A percentile compares a stretch with the other conserved stretches of the same genome.
phyloP scores from a whole-genome alignment of 2,888 invertebrate genomes.

The Acanthosepion pharaonis region DNA sequence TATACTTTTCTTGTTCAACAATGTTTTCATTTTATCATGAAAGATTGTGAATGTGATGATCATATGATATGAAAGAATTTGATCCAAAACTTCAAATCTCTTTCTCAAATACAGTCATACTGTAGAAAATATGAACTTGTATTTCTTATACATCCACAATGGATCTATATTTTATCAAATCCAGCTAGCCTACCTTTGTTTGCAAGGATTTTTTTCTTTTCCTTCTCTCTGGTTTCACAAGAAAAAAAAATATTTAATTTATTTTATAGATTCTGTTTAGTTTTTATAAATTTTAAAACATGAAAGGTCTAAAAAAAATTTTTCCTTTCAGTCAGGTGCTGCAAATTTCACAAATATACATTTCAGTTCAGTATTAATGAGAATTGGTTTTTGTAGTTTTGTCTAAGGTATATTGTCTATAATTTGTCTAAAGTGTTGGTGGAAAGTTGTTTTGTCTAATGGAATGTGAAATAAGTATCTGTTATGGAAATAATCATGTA shows the following conservation, averaged over 20 bases:
- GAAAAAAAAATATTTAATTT: neutral
- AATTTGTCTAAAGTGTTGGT: neutral
- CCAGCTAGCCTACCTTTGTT: too few relatives aligned
- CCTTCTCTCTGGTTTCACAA: too few relatives aligned
- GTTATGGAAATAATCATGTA: neutral
- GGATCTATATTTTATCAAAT: too few relatives aligned
- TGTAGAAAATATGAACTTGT: too few relatives aligned
- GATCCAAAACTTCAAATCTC: too few relatives aligned
- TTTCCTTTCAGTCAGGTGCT: neutral
- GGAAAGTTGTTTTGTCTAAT: neutral
- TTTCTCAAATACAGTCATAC: too few relatives aligned
- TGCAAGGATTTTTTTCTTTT: too few relatives aligned
- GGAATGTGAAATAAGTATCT: constrained; percentile 33
- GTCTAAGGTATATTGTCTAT: neutral
- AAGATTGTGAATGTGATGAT: too few relatives aligned
- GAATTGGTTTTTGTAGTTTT: neutral
- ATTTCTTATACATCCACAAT: too few relatives aligned
- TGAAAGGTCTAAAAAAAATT: neutral
- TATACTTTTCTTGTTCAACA: too few relatives aligned
- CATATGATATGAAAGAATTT: too few relatives aligned
- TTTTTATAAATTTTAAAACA: neutral
- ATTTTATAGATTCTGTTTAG: neutral
- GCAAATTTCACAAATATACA: neutral
- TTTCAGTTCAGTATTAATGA: neutral
- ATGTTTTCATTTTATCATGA: too few relatives aligned